A percentile compares a stretch with the other conserved stretches of the same genome.
Evolutionary conservation across 1,140 invertebrate species (phyloP).

Genomic region (Drosophila lacertosa): DNA sequence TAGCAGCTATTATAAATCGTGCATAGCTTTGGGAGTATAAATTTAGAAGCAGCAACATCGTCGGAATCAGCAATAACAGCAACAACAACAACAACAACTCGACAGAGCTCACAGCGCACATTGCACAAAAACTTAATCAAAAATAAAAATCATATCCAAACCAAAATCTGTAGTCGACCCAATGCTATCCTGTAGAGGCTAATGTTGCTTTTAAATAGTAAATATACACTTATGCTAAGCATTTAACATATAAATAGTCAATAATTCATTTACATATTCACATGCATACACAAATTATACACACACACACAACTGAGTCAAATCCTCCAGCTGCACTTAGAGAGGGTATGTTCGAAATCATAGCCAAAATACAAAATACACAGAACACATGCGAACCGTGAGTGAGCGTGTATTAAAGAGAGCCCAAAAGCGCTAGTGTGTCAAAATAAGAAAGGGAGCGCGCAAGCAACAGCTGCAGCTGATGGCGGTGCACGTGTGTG

Average conservation of each 20-base stretch:
- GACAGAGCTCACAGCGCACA: conserved; percentile 25
- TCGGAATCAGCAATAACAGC: conserved; percentile 39
- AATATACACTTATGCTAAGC: too few relatives aligned
- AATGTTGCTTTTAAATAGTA: neutral
- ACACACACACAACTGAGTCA: neutral
- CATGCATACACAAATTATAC: neutral
- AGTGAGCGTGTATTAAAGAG: conserved; percentile 8
- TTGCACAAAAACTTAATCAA: conserved; percentile 20
- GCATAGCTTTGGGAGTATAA: conserved; percentile 79
- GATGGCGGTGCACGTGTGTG: conserved; percentile 12
- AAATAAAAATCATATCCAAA: neutral
- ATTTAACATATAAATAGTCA: neutral
- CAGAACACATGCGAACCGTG: neutral
- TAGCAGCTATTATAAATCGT: conserved; percentile 83
- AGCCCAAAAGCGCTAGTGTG: conserved; percentile 5
- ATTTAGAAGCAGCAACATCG: conserved; percentile 77
- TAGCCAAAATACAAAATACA: conserved; percentile 18
- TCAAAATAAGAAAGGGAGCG: conserved; percentile 21
- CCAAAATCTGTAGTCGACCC: neutral
- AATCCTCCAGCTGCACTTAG: neutral
- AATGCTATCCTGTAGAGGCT: neutral
- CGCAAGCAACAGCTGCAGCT: conserved; percentile 49
- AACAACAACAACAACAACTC: conserved; percentile 34
- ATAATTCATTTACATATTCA: neutral
- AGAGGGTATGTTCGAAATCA: conserved; percentile 16